Evolutionary conservation across 2,113 vertebrate genomes (phyloP).

Genomic region (Pomatorhinus ruficollis): DNA sequence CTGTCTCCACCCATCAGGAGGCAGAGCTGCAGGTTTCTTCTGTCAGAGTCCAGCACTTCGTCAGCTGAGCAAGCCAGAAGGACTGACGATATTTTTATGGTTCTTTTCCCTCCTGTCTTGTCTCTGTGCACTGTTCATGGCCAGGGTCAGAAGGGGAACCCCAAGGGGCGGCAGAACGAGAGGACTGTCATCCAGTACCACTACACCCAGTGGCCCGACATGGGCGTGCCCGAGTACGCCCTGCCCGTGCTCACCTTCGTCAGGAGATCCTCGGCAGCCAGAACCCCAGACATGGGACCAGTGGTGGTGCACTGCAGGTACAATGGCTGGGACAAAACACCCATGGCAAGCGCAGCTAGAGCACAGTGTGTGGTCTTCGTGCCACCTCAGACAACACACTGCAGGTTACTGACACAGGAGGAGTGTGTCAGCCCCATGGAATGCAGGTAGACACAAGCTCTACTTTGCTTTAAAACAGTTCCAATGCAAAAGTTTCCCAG

Average conservation of each 20-base stretch:
- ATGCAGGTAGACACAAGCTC: not conserved
- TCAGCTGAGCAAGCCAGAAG: not conserved
- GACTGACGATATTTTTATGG: not conserved
- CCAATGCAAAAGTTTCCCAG: not conserved
- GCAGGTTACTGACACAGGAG: not conserved
- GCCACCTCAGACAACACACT: not conserved
- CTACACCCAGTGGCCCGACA: constrained; percentile 99
- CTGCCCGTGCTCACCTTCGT: constrained; percentile 97
- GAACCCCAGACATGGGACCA: constrained; percentile 84
- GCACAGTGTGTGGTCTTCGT: not conserved
- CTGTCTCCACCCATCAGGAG: constrained; percentile 27
- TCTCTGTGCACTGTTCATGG: accelerated
- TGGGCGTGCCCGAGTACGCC: constrained; percentile 96
- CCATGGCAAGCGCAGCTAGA: not conserved
- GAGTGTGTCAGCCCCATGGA: not conserved
- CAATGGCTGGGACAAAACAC: not conserved
- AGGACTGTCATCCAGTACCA: constrained; percentile 91
- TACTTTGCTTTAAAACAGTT: not conserved
- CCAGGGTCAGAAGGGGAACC: constrained; percentile 89
- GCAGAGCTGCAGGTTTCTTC: not conserved
- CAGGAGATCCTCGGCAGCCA: constrained; percentile 89
- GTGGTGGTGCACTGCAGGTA: constrained; percentile 98
- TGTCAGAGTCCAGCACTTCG: not conserved
- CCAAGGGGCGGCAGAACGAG: constrained; percentile 89
- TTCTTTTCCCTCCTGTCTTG: not conserved